These are phyloP conservation scores for Clivina fossor DNA, from an alignment of 2,888 invertebrate species.

Conservation along the genomic window DNA sequence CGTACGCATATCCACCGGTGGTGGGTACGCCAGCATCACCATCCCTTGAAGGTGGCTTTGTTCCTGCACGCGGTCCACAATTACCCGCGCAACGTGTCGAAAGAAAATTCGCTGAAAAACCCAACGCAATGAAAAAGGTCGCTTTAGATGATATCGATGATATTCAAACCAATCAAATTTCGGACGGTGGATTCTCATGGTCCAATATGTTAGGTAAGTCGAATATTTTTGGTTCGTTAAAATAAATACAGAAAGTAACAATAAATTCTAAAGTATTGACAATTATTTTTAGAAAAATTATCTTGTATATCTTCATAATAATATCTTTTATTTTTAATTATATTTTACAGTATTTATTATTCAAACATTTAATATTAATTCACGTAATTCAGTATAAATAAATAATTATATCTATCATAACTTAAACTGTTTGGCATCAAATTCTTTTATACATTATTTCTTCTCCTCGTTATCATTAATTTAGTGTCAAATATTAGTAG, in stretches of 20 bases:
- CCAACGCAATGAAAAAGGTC: slow-evolving; percentile 87
- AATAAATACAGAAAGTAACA: not conserved
- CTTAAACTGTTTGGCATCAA: too few relatives aligned
- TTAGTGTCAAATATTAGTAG: too few relatives aligned
- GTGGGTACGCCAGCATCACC: slow-evolving; percentile 15
- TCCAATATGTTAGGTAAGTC: slow-evolving; percentile 73
- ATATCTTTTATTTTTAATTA: too few relatives aligned
- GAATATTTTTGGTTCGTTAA: not conserved
- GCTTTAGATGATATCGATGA: slow-evolving; percentile 80
- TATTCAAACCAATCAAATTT: slow-evolving; percentile 77
- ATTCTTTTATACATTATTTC: too few relatives aligned
- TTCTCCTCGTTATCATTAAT: too few relatives aligned
- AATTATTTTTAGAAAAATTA: too few relatives aligned
- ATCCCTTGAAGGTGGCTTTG: slow-evolving; percentile 29
- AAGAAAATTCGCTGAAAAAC: slow-evolving; percentile 85
- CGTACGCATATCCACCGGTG: slow-evolving; percentile 62
- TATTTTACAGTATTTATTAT: not conserved
- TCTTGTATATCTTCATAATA: too few relatives aligned
- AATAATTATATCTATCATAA: too few relatives aligned
- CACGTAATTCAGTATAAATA: too few relatives aligned
- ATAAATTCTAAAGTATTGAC: not conserved
- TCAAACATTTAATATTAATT: too few relatives aligned
- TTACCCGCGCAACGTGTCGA: slow-evolving; percentile 58
- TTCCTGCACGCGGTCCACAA: slow-evolving; percentile 46
- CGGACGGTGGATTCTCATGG: slow-evolving; percentile 82